A percentile compares a stretch with the other conserved stretches of the same genome.
Conservation (phyloP, 2,113 vertebrate species). For the Pristiophorus japonicus region DNA sequence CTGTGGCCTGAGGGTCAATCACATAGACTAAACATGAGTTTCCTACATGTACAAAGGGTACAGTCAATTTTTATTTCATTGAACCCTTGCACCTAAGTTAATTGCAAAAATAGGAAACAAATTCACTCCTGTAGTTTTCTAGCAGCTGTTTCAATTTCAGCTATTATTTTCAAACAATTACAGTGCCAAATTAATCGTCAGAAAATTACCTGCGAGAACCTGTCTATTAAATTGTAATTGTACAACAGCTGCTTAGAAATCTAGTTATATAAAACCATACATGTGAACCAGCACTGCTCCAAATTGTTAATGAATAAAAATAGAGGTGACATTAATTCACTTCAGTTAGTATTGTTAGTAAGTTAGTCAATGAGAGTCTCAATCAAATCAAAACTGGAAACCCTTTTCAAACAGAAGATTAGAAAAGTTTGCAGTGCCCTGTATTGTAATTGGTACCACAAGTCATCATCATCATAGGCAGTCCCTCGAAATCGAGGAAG, state of each 20-base stretch:
- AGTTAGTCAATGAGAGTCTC: not conserved
- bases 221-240: slow-evolving; percentile 11
- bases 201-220: not conserved
- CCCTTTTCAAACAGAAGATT: not conserved
- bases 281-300: not conserved
- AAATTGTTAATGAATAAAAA: not conserved
- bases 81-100: too few relatives aligned
- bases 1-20: not conserved
- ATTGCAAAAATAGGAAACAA: not conserved
- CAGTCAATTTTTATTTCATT: not conserved
- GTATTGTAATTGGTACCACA: not conserved
- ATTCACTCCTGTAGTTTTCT: not conserved
- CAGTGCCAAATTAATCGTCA: not conserved
- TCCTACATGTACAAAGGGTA: not conserved
- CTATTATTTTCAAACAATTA: slow-evolving; percentile 27
- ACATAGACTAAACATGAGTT: not conserved
- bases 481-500: too few relatives aligned
- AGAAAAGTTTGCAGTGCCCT: not conserved
- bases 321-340: not conserved
- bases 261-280: not conserved
- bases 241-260: not conserved
- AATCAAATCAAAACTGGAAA: not conserved
- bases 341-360: not conserved
- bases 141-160: not conserved
- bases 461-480: too few relatives aligned